Conservation (phyloP, 2,797 vertebrate genomes). For the Muraenolepis orangiensis region DNA sequence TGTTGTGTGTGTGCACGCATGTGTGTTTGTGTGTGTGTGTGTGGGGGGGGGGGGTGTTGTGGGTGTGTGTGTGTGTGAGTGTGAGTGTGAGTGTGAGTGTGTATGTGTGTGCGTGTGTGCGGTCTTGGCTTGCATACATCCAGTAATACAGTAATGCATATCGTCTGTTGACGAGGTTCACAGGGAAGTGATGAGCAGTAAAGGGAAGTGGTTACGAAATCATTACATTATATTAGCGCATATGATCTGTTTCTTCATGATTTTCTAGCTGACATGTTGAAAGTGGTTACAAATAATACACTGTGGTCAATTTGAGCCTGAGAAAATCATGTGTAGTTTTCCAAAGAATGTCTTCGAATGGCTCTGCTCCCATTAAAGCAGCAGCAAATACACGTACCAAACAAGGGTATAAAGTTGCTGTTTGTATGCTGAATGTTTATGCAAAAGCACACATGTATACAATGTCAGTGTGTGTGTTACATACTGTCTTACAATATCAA, state of each 20-base stretch:
- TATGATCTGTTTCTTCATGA: not conserved
- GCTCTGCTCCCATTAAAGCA: not conserved
- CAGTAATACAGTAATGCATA: too few relatives aligned
- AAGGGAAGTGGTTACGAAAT: conserved; percentile 19
- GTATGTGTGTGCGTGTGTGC: not conserved
- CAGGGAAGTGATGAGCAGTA: not conserved
- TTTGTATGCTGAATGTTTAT: not conserved
- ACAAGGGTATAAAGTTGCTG: not conserved
- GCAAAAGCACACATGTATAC: not conserved
- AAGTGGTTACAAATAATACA: too few relatives aligned
- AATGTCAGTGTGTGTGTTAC: not conserved
- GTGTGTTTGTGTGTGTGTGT: not conserved
- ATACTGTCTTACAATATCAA: too few relatives aligned
- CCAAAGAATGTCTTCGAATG: not conserved
- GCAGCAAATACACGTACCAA: not conserved
- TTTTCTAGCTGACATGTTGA: not conserved
- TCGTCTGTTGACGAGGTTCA: not conserved
- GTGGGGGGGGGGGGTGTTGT: too few relatives aligned
- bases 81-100: not conserved
- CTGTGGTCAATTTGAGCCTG: not conserved
- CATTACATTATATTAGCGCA: not conserved
- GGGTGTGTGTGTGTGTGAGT: not conserved
- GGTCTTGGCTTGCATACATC: too few relatives aligned
- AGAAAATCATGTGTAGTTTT: conserved; percentile 24
- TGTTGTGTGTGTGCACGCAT: not conserved